Evolutionary conservation across 2,888 invertebrate species (phyloP).

Genomic region (Entomobrya multifasciata): DNA sequence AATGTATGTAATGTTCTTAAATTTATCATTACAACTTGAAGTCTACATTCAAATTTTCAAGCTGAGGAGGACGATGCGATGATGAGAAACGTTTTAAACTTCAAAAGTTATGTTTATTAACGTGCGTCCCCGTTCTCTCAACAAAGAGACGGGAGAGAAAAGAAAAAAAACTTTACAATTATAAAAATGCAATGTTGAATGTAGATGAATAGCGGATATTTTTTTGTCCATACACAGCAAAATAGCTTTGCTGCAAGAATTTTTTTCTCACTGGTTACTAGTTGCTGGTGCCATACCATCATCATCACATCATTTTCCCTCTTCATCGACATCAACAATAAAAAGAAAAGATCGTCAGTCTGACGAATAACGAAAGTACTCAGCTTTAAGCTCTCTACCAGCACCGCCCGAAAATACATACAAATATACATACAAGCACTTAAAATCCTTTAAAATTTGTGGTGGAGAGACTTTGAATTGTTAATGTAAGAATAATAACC

Average conservation of each 20-base stretch:
- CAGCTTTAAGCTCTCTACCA: conserved; percentile 6
- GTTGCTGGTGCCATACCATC: conserved; percentile 22
- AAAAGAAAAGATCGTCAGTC: background rate
- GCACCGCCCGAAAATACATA: conserved; percentile 63
- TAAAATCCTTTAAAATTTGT: conserved; percentile 8
- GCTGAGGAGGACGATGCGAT: background rate
- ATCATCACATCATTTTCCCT: background rate
- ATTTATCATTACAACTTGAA: background rate
- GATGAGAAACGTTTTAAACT: background rate
- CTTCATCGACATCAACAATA: conserved; percentile 10
- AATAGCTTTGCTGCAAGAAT: conserved; percentile 1
- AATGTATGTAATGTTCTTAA: conserved; percentile 25
- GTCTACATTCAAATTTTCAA: background rate
- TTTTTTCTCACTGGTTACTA: conserved; percentile 27
- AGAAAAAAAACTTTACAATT: conserved; percentile 11
- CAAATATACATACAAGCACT: conserved; percentile 6
- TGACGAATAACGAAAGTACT: background rate
- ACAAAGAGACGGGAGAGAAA: too few relatives aligned
- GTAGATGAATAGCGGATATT: background rate
- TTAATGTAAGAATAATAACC: conserved; percentile 16
- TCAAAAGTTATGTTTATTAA: conserved; percentile 9
- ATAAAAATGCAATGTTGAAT: background rate
- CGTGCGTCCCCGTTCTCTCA: background rate
- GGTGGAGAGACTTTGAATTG: conserved; percentile 6
- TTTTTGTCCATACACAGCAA: background rate